Base-by-base conservation (phyloP, 2,113 vertebrate genomes). In the Ceyx cyanopectus region DNA sequence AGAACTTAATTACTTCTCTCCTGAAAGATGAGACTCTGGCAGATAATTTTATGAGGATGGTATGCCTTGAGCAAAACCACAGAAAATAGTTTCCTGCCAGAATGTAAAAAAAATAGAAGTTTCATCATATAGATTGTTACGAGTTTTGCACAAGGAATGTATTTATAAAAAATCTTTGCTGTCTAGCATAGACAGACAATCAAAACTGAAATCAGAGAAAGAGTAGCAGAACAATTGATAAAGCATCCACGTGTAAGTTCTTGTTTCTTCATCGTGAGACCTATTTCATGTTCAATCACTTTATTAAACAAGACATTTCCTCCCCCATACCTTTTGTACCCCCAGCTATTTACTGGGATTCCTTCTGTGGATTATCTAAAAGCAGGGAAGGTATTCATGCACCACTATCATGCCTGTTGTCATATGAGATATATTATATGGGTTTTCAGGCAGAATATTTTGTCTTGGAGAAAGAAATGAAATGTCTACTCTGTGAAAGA, bases 1-100 rank as follows among this genome's bases (percentile, higher is more conserved):
- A 34, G 41, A 41, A 90, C 50, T 90, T 94, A 90, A 95, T 90
- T 93, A 84, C 32, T 87, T 81, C 45, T 81, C 65, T 86, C 58
- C 46, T 62, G 54, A 81, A 92, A 87, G 70, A 89, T 57, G 74
- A 90, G 63, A 45, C 83, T 65, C 69, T 84, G 58, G 66, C 10
- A 4, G 66, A 89, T 81, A 95, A 81, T 90, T 92, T 94, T 85
- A 93, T 76, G 37, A 90, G 32, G 37, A 69, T 32, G 9, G 51
- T 60, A 61, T 6, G 50, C 77, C 74, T 78, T 56, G 20, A 94
- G 88, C 53, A 88, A 93, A 78, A 93, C 4, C 65, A 85, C 29
- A 85, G 61, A 81, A 82, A 86, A 75, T 5, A 50, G n/a, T 86
- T 72, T 92, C 78, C 62, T 88, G 34, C 32, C 37, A 74, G 62